Percentiles rank a stretch among this genome's conserved stretches.
phyloP scores from a whole-genome alignment of 92 coral and sea anemone genomes.

The Siderastrea siderea region DNA sequence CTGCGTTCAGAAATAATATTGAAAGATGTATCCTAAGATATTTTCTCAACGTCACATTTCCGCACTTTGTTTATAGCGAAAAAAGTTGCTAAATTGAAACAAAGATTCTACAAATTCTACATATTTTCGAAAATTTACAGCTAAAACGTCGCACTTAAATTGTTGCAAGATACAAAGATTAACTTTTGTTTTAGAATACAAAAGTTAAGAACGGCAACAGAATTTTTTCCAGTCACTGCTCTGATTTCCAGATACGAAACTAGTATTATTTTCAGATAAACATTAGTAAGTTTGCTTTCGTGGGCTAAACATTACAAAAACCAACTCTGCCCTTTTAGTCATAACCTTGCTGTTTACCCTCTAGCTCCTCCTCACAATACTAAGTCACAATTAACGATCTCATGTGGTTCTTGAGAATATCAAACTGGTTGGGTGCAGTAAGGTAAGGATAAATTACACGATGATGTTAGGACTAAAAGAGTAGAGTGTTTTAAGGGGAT shows the following conservation, averaged over 20 bases:
- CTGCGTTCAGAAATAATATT: no score
- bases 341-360: background rate
- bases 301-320: background rate
- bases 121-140: no score
- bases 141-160: no score
- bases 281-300: background rate
- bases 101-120: no score
- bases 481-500: no score
- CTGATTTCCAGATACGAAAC: background rate
- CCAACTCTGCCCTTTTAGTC: background rate
- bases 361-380: background rate
- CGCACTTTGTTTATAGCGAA: no score
- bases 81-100: no score
- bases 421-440: no score
- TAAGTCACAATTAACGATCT: background rate
- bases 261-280: background rate
- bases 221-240: background rate
- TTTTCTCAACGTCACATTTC: no score
- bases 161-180: background rate
- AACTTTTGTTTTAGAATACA: background rate
- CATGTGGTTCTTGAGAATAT: background rate
- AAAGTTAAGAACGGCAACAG: background rate
- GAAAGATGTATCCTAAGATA: no score
- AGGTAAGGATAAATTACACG: no score
- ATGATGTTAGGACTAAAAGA: no score